Conservation (phyloP, 2,888 invertebrate species). For the Microctonus brassicae region DNA sequence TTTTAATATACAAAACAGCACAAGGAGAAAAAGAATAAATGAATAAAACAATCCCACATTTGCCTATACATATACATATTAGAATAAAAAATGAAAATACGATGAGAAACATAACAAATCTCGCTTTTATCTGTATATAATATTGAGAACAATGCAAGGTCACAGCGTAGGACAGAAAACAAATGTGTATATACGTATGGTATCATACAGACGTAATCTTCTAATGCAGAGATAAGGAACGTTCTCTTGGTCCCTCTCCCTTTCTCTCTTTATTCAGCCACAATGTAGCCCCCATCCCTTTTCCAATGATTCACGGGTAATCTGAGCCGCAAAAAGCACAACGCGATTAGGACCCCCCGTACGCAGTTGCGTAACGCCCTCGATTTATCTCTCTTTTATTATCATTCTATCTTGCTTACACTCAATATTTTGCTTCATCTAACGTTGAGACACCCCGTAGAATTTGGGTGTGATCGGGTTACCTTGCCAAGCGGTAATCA, state of each 20-base stretch:
- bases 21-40: not conserved
- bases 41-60: too few species aligned
- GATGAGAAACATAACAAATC: not conserved
- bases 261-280: conserved; percentile 14
- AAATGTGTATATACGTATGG: conserved; percentile 32
- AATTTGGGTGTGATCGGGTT: conserved; percentile 68
- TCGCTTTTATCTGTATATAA: not conserved
- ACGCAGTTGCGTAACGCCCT: conserved; percentile 28
- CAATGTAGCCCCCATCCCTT: conserved; percentile 34
- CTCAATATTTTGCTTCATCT: conserved; percentile 24
- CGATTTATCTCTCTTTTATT: conserved; percentile 31
- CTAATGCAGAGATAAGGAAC: conserved; percentile 66
- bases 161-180: conserved; percentile 8
- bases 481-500: conserved; percentile 68
- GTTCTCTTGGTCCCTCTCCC: conserved; percentile 45
- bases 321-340: conserved; percentile 69
- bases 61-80: not conserved
- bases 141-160: conserved; percentile 30
- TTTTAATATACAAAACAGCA: not conserved
- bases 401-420: conserved; percentile 37
- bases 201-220: conserved; percentile 57
- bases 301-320: conserved; percentile 68
- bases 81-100: not conserved
- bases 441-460: conserved; percentile 53
- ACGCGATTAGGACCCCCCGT: conserved; percentile 61